Evolutionary conservation across 2,888 invertebrate genomes (phyloP), one percentile per base, ranked within the genome.

Genomic region (Drosophila pseudotakahashii): DNA sequence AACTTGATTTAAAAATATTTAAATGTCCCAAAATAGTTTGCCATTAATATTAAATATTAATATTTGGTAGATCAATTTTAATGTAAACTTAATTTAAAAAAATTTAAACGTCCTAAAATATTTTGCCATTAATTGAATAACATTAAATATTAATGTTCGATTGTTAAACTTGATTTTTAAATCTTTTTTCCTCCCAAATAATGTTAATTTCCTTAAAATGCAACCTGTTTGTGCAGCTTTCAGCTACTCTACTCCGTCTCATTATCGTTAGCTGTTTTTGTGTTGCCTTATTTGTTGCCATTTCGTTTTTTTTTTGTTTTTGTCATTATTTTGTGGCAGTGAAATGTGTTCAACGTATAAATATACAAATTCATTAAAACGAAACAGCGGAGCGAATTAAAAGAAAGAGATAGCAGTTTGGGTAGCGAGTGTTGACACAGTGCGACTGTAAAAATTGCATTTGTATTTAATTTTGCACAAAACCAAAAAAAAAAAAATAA

Each of bases 331-430:
- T 66, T 36, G 57, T 47, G 77, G 68, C 80, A 52, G 34, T 64
- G 70, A 79, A 76, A 81, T 79, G 76, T 79, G 82, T 76, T 81
- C 59, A 61, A 73, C 66, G 73, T 68, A 77, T 70, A 77, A 72
- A 75, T 82, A 67, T 76, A 68, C 75, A 72, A 71, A 82, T 82
- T 79, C 83, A 82, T 86, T 80, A 79, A 86, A 79, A 74, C 54
- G 71, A 64, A 47, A 67, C 79, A 62, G 61, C 64, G 55, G 45
- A 63, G 71, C 77, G 62, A 64, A 71, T 71, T 53, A 61, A 52
- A 52, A 41, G 39, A 47, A 26, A 34, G 55, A 39, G 37, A 54
- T 7, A 26, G 37, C 36, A n/a, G 10, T 44, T 44, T 44, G 44
- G 19, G 13, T 7, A 3, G 45, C n/a, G 45, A 14, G 60, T 57